These are phyloP conservation scores for Ictalurus furcatus DNA, from an alignment of 2,113 vertebrate species.

Conservation along the genomic window DNA sequence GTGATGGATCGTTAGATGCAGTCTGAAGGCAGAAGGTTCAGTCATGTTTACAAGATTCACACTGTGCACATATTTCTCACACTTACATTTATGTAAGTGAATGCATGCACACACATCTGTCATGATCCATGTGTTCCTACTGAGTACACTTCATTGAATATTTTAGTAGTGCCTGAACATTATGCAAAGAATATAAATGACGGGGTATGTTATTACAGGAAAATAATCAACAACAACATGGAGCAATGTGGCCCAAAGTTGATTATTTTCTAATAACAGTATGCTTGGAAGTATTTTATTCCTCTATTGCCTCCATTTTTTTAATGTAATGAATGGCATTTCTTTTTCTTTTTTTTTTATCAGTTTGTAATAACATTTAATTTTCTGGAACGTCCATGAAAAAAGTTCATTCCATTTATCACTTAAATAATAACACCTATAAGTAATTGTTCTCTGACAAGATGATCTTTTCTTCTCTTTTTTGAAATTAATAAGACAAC, in stretches of 20 bases:
- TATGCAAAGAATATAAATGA: not conserved
- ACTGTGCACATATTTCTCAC: conserved; percentile 10
- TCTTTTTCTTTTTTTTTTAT: not conserved
- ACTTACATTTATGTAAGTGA: conserved; percentile 18
- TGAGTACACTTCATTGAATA: not conserved
- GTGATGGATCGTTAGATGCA: conserved; percentile 44
- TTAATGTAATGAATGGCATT: not conserved
- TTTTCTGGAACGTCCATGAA: not conserved
- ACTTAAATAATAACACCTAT: not conserved
- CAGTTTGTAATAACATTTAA: not conserved
- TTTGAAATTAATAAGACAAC: too few relatives aligned
- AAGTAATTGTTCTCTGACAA: not conserved
- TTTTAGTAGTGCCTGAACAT: not conserved
- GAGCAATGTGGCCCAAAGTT: not conserved
- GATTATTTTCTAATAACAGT: not conserved
- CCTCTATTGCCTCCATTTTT: not conserved
- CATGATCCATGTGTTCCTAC: not conserved
- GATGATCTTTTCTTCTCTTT: not conserved
- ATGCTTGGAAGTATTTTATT: not conserved
- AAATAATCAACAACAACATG: not conserved
- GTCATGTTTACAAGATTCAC: conserved; percentile 5
- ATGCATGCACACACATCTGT: not conserved
- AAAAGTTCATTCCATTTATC: not conserved
- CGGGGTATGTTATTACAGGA: not conserved
- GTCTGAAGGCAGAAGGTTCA: conserved; percentile 56